Percentiles rank a stretch among this genome's conserved stretches.
Evolutionary conservation across 2,888 invertebrate genomes (phyloP).

Genomic region (Amphipyra berbera): DNA sequence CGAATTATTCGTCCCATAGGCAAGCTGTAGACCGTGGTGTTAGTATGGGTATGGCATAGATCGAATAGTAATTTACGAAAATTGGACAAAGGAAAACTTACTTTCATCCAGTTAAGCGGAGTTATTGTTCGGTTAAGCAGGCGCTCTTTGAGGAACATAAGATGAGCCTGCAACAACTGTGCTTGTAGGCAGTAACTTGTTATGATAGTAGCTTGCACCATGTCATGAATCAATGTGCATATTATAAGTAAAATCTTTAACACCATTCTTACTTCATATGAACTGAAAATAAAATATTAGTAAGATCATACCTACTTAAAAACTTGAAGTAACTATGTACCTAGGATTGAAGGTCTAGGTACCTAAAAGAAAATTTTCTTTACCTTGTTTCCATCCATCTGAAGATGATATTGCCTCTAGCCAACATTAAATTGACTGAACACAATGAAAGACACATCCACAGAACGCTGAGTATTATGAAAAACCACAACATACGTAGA

Average conservation of each 20-base stretch:
- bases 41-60: too few species aligned
- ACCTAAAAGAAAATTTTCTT: background rate
- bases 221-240: slow-evolving; percentile 94
- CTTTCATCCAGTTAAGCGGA: slow-evolving; percentile 94
- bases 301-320: background rate
- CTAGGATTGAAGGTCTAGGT: background rate
- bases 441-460: slow-evolving; percentile 93
- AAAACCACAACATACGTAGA: slow-evolving; percentile 93
- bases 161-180: slow-evolving; percentile 93
- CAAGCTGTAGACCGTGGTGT: too few species aligned
- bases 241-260: slow-evolving; percentile 91
- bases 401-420: slow-evolving; percentile 90
- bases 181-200: slow-evolving; percentile 96
- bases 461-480: slow-evolving; percentile 91
- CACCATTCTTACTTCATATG: slow-evolving; percentile 80
- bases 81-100: slow-evolving; percentile 69
- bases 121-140: slow-evolving; percentile 93
- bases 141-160: slow-evolving; percentile 93
- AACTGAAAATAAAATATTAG: slow-evolving; percentile 74
- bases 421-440: slow-evolving; percentile 92
- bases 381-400: slow-evolving; percentile 91
- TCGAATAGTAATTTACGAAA: background rate
- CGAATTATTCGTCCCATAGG: too few species aligned
- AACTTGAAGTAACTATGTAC: too few species aligned
- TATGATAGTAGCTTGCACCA: slow-evolving; percentile 95